A percentile compares a stretch with the other conserved stretches of the same genome.
phyloP scores from a whole-genome alignment of 2,797 vertebrate species.

The Gastrophryne carolinensis region DNA sequence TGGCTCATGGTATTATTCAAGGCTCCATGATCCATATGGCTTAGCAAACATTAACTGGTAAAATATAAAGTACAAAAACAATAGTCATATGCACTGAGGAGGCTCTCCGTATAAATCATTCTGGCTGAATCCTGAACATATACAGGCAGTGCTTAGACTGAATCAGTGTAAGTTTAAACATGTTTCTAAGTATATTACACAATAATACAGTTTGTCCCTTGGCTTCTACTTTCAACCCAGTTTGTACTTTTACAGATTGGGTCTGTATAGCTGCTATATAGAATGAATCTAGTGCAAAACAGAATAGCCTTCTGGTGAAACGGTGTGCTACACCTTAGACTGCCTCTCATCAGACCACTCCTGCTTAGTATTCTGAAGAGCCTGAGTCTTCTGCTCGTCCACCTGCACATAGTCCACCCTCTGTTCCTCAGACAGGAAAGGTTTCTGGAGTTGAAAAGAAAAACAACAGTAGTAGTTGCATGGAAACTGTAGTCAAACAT shows the following conservation, averaged over 20 bases:
- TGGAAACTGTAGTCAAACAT: too few species aligned
- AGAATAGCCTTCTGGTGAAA: not conserved
- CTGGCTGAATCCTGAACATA: not conserved
- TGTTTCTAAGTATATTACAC: not conserved
- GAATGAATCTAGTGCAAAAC: constrained; percentile 60
- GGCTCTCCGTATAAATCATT: not conserved
- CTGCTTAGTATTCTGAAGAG: constrained; percentile 90
- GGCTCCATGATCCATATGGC: constrained; percentile 16
- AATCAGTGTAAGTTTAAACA: not conserved
- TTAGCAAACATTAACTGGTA: constrained; percentile 10
- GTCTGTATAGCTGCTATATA: constrained; percentile 43
- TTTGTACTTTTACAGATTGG: constrained; percentile 44
- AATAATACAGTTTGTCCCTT: constrained; percentile 5
- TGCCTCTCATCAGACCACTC: constrained; percentile 94
- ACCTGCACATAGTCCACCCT: constrained; percentile 94
- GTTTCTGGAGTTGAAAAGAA: constrained; percentile 72
- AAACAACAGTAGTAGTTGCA: not conserved
- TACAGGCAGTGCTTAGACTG: not conserved
- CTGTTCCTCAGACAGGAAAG: constrained; percentile 80
- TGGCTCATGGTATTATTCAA: not conserved
- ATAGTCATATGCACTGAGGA: not conserved
- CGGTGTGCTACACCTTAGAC: constrained; percentile 82
- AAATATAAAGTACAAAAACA: not conserved
- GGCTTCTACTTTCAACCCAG: not conserved
- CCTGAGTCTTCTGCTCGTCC: constrained; percentile 95